phyloP scores from a whole-genome alignment of 2,888 invertebrate genomes.

The Eulithis prunata region DNA sequence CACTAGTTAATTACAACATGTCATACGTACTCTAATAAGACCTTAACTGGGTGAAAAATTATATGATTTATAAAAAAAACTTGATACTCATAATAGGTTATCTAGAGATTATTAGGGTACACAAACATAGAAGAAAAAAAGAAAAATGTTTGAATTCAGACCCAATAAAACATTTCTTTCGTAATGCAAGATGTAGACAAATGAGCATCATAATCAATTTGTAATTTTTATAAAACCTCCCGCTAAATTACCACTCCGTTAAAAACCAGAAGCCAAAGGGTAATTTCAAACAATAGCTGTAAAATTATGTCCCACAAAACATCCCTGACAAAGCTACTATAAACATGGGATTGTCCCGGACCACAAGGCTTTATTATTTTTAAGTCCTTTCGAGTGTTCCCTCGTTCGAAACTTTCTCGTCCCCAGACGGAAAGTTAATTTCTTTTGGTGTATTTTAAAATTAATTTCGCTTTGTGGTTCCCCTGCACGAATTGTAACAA shows the following conservation, averaged over 20 bases:
- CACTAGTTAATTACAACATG: too few species aligned
- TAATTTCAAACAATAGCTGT: slow-evolving; percentile 35
- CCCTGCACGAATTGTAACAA: slow-evolving; percentile 73
- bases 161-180: too few species aligned
- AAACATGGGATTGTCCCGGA: slow-evolving; percentile 60
- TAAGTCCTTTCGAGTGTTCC: slow-evolving; percentile 74
- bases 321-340: slow-evolving; percentile 46
- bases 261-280: slow-evolving; percentile 32
- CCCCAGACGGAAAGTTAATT: slow-evolving; percentile 77
- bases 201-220: slow-evolving; percentile 7
- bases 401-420: slow-evolving; percentile 76
- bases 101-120: too few species aligned
- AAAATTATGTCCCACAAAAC: slow-evolving; percentile 43
- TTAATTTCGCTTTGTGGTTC: slow-evolving; percentile 82
- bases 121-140: too few species aligned
- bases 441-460: slow-evolving; percentile 83
- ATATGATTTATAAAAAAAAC: too few species aligned
- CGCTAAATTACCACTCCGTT: slow-evolving; percentile 25
- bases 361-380: slow-evolving; percentile 78
- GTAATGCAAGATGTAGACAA: not conserved
- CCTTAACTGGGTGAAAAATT: too few species aligned
- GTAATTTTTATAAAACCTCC: slow-evolving; percentile 26
- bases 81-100: too few species aligned
- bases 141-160: too few species aligned
- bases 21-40: too few species aligned